Evolutionary conservation across 2,113 vertebrate genomes (phyloP), one percentile per base, ranked within the genome.

Genomic region (Coreoperca whiteheadi): DNA sequence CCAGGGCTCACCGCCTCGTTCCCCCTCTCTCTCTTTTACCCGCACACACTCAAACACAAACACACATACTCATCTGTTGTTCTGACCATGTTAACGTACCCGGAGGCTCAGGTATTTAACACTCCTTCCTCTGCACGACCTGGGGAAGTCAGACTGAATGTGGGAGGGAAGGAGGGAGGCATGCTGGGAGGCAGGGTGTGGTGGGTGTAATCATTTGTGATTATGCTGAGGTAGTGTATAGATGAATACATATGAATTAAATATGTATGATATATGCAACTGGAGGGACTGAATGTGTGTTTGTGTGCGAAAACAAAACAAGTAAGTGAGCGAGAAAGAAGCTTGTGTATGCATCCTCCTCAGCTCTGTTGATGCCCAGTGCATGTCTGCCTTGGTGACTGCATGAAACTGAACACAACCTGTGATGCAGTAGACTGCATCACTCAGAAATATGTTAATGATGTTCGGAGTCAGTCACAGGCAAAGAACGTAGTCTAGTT

Each of bases 41-140:
- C 71, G 81, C 87, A 82, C 78, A 67, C 82, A 87, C 74, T 57
- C 84, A 76, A 20, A 83, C 73, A 64, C 79, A 80, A 48, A 74
- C 66, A 89, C 88, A 84, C 74, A 79, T 15, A 61, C 63, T 28
- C 75, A 65, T 54, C 43, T 39, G 25, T 64, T 16, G 20, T 51
- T 87, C 75, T 81, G 77, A 80, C 79, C 73, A 74, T 69, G 65
- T 84, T 79, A 86, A 87, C 73, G 74, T 84, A 61, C 50, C 88
- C 59, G 88, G 85, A 93, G 83, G 79, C 77, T 75, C 94, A 95
- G 95, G 94, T 95, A 95, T 94, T 93, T 92, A 77, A 87, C 78
- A 87, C 80, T 88, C 67, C 78, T 92, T 93, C 88, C 88, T 95
- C 84, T 95, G 94, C 94, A 95, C 91, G 92, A 86, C 86, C 83